These are phyloP conservation scores for Carabus problematicus DNA, from an alignment of 2,888 invertebrate genomes.

Conservation along the genomic window DNA sequence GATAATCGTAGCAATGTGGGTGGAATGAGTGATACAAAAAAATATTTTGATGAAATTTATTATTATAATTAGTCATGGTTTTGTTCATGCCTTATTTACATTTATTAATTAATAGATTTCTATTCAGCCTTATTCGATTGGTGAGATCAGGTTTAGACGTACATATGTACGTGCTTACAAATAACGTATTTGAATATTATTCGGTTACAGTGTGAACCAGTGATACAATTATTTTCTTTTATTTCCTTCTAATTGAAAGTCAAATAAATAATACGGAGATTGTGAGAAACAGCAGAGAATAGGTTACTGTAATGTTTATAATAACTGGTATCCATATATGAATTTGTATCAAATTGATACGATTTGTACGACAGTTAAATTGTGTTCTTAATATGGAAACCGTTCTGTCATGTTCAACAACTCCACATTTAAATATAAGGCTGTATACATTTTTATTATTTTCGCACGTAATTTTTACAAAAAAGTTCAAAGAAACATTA, in stretches of 20 bases:
- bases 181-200: constrained; percentile 1
- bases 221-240: constrained; percentile 4
- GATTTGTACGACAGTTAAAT: too few relatives aligned
- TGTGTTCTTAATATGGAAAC: too few relatives aligned
- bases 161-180: not conserved
- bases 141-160: too few relatives aligned
- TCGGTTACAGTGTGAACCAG: constrained; percentile 11
- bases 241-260: too few relatives aligned
- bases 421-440: constrained; percentile 12
- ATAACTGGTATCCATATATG: too few relatives aligned
- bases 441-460: constrained; percentile 34
- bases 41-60: constrained; percentile 18
- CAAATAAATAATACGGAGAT: too few relatives aligned
- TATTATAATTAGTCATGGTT: constrained; percentile 17
- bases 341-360: too few relatives aligned
- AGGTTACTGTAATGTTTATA: too few relatives aligned
- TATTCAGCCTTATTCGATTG: constrained; percentile 38
- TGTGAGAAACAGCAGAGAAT: too few relatives aligned
- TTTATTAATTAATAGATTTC: constrained; percentile 24
- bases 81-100: constrained; percentile 33
- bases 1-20: constrained; percentile 19
- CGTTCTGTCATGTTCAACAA: too few relatives aligned
- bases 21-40: constrained; percentile 30
- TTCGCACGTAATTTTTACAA: constrained; percentile 39
- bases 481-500: constrained; percentile 38